These are phyloP conservation scores for Homarus americanus DNA, from an alignment of 1,140 invertebrate genomes.

Conservation along the genomic window DNA sequence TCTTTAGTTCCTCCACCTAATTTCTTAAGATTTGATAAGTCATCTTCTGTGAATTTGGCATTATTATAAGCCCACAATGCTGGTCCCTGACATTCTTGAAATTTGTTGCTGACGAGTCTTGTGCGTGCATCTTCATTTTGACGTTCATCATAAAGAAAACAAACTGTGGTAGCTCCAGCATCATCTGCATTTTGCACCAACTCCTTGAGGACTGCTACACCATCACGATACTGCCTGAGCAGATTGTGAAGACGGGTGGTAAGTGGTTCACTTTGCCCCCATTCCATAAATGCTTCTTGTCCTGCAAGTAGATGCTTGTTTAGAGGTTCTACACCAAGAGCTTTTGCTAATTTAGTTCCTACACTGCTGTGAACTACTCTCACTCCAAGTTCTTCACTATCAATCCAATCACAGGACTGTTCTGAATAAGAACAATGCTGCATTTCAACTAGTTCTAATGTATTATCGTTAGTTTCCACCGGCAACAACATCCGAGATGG, in stretches of 20 bases:
- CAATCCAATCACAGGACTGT: conserved; percentile 7
- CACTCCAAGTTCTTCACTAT: conserved; percentile 38
- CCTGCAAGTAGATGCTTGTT: conserved; percentile 22
- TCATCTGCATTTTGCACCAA: conserved; percentile 61
- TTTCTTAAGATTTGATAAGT: conserved; percentile 34
- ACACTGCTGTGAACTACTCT: conserved; percentile 36
- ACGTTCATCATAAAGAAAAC: conserved; percentile 44
- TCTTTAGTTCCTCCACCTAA: conserved; percentile 44
- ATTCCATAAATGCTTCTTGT: conserved; percentile 44
- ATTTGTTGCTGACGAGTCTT: conserved; percentile 8
- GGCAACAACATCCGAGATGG: conserved; percentile 20
- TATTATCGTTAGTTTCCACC: background rate
- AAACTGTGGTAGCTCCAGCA: conserved; percentile 31
- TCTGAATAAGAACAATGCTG: conserved; percentile 24
- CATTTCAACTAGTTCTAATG: conserved; percentile 27
- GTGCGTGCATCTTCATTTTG: conserved; percentile 38
- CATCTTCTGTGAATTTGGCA: conserved; percentile 31
- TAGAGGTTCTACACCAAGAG: conserved; percentile 29
- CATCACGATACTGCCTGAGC: conserved; percentile 48
- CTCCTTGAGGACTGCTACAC: conserved; percentile 45
- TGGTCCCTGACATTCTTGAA: conserved; percentile 38
- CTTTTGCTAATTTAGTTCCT: background rate
- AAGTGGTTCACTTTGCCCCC: conserved; percentile 46
- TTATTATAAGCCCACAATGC: conserved; percentile 53
- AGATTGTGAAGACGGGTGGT: conserved; percentile 51